Conservation (phyloP, 2,797 vertebrate genomes). For the Agapornis canus region DNA sequence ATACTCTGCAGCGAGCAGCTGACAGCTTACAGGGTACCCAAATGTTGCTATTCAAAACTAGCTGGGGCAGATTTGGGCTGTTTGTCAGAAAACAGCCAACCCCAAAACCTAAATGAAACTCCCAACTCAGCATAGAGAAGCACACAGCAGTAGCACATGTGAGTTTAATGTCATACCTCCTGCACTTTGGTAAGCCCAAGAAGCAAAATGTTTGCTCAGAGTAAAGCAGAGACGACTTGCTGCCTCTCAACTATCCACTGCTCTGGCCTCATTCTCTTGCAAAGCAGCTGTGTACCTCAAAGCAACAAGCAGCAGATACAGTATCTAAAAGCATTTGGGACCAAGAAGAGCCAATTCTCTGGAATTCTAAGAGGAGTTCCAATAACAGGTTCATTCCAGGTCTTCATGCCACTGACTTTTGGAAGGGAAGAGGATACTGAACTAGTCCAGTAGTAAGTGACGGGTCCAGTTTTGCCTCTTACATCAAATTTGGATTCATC, state of each 20-base stretch:
- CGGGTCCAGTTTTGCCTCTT: constrained; percentile 6
- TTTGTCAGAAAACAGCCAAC: neutral
- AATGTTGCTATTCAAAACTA: neutral
- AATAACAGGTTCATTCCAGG: neutral
- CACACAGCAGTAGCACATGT: neutral
- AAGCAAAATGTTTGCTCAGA: neutral
- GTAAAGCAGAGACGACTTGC: neutral
- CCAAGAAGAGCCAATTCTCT: neutral
- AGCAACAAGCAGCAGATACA: neutral
- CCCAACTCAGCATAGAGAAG: neutral
- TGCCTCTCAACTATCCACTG: neutral
- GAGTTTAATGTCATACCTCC: neutral
- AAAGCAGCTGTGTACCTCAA: neutral
- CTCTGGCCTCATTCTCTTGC: neutral
- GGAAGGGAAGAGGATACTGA: neutral
- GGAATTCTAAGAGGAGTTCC: neutral
- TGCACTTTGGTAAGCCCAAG: neutral
- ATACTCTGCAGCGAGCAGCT: neutral
- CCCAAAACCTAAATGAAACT: neutral
- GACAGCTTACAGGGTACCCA: neutral
- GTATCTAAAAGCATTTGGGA: neutral
- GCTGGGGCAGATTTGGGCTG: neutral
- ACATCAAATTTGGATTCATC: constrained; percentile 58
- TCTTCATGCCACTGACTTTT: neutral
- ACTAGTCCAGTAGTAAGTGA: constrained; percentile 4